phyloP scores from a whole-genome alignment of 2,113 vertebrate species.

The Brachyhypopomus occidentalis region DNA sequence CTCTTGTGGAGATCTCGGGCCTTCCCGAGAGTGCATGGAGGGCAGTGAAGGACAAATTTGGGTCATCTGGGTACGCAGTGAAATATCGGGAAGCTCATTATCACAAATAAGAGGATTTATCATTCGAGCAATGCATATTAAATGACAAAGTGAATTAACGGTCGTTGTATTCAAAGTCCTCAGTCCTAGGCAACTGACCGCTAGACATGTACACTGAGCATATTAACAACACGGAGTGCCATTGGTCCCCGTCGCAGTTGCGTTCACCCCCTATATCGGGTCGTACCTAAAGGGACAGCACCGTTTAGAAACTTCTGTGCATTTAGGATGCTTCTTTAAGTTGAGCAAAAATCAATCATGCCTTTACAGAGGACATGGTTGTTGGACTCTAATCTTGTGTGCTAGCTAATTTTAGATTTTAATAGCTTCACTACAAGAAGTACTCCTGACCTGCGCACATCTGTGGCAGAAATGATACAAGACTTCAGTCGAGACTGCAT shows the following conservation, averaged over 20 bases:
- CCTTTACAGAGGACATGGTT: too few species aligned
- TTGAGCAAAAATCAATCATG: too few species aligned
- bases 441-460: too few species aligned
- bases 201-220: background rate
- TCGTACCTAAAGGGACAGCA: too few species aligned
- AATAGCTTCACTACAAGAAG: too few species aligned
- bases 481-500: too few species aligned
- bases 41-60: constrained; percentile 56
- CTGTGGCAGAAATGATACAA: too few species aligned
- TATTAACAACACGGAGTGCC: background rate
- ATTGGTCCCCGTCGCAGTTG: constrained; percentile 17
- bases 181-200: constrained; percentile 38
- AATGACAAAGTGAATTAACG: background rate
- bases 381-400: too few species aligned
- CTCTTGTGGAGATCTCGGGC: background rate
- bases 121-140: background rate
- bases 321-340: too few species aligned
- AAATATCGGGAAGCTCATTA: background rate
- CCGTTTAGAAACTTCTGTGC: too few species aligned
- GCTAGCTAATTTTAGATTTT: too few species aligned
- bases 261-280: background rate
- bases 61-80: background rate
- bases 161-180: background rate
- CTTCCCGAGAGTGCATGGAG: constrained; percentile 31
- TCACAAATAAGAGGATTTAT: background rate